Conservation (phyloP, 2,888 invertebrate species). For the Lymantria monacha region DNA sequence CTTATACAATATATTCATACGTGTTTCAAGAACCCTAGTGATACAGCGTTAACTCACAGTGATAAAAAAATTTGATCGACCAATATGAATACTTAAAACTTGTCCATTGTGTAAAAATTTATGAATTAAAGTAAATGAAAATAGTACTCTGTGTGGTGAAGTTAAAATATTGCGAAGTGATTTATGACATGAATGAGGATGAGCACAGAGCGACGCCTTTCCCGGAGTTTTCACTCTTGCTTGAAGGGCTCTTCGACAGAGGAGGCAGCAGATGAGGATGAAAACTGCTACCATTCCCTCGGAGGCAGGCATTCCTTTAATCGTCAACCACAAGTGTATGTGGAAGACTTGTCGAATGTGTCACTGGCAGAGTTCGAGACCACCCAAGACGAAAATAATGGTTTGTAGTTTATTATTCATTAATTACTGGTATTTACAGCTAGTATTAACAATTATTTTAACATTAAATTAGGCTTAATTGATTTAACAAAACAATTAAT, state of each 20-base stretch:
- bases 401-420: constrained; percentile 43
- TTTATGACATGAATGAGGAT: constrained; percentile 72
- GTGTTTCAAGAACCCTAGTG: constrained; percentile 18
- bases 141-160: constrained; percentile 32
- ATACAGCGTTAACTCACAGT: constrained; percentile 13
- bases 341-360: constrained; percentile 71
- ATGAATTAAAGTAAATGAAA: constrained; percentile 27
- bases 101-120: constrained; percentile 22
- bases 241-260: constrained; percentile 83
- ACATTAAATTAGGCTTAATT: not conserved
- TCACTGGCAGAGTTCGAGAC: constrained; percentile 72
- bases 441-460: not conserved
- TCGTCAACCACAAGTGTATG: constrained; percentile 69
- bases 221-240: constrained; percentile 86
- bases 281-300: constrained; percentile 74
- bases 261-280: constrained; percentile 76
- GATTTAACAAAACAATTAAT: not conserved
- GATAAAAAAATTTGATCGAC: constrained; percentile 11
- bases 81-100: constrained; percentile 11
- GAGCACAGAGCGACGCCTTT: constrained; percentile 83
- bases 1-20: constrained; percentile 14
- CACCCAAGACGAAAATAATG: constrained; percentile 68
- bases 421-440: not conserved
- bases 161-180: constrained; percentile 38
- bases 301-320: constrained; percentile 70